A percentile compares a stretch with the other conserved stretches of the same genome.
Conservation (phyloP, 2,888 invertebrate species). For the Melinaea marsaeus region DNA sequence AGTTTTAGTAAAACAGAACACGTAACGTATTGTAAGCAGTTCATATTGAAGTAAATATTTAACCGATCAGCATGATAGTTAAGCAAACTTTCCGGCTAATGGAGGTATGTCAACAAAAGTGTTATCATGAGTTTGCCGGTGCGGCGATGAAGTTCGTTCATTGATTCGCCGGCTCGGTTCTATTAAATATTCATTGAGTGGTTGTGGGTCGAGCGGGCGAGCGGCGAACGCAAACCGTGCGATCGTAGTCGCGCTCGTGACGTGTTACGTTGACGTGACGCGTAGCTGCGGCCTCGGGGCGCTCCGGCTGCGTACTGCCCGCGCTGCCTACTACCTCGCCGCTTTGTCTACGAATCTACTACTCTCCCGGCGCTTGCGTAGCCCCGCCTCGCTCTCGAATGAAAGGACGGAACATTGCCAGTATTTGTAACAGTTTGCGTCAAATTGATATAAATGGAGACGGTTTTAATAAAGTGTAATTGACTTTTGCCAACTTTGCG, state of each 20-base stretch:
- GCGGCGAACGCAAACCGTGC: conserved; percentile 15
- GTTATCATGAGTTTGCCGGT: conserved; percentile 53
- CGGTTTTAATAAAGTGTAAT: conserved; percentile 79
- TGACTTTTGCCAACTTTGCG: conserved; percentile 77
- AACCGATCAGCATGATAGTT: conserved; percentile 60
- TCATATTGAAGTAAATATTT: conserved; percentile 62
- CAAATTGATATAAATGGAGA: conserved; percentile 79
- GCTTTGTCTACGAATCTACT: conserved; percentile 49
- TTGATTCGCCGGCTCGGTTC: conserved; percentile 58
- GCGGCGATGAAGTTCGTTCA: conserved; percentile 56
- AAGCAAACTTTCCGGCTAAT: conserved; percentile 54
- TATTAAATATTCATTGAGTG: conserved; percentile 66
- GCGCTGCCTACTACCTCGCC: conserved; percentile 38
- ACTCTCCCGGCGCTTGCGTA: conserved; percentile 69
- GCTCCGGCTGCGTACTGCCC: conserved; percentile 54
- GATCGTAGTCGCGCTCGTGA: conserved; percentile 36
- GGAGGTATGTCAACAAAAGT: conserved; percentile 53
- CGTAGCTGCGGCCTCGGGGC: conserved; percentile 48
- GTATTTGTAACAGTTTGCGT: conserved; percentile 79
- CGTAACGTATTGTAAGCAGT: conserved; percentile 52
- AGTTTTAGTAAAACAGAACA: conserved; percentile 53
- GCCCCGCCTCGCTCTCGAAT: conserved; percentile 71
- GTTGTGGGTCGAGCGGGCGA: conserved; percentile 55
- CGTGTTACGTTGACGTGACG: conserved; percentile 43
- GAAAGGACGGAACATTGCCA: conserved; percentile 76